These are phyloP conservation scores for Molossus alvarezi DNA, from an alignment of 2,797 vertebrate species.

Conservation along the genomic window DNA sequence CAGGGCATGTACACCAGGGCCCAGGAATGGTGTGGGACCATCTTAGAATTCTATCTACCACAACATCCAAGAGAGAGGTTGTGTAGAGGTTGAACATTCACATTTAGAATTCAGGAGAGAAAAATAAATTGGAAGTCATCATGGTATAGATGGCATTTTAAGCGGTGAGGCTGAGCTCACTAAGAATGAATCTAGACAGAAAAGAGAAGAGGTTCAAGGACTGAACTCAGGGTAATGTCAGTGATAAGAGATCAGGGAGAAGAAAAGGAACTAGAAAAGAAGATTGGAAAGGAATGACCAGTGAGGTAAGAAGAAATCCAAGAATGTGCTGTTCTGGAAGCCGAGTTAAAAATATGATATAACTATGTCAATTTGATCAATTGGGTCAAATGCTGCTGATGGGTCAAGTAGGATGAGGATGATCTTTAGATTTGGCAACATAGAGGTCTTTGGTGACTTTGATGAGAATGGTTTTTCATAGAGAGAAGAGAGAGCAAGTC, in stretches of 20 bases:
- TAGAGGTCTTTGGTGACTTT: not conserved
- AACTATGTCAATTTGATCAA: not conserved
- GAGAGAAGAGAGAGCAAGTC: not conserved
- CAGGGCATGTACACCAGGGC: not conserved
- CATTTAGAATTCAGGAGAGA: not conserved
- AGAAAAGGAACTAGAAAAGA: not conserved
- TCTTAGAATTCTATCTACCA: not conserved
- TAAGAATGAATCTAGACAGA: not conserved
- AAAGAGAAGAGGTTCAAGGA: not conserved
- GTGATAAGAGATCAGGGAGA: not conserved
- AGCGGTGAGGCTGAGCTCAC: not conserved
- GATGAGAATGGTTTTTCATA: not conserved
- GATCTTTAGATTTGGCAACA: not conserved
- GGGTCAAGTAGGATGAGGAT: not conserved
- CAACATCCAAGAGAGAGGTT: not conserved
- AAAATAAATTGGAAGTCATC: not conserved
- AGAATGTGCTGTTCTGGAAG: not conserved
- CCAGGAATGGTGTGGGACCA: not conserved
- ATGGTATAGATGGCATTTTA: not conserved
- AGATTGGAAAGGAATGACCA: not conserved
- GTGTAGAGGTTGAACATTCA: not conserved
- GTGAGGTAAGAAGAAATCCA: not conserved
- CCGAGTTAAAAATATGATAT: not conserved
- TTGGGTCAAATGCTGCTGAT: not conserved
- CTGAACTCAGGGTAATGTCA: not conserved